A percentile compares a stretch with the other conserved stretches of the same genome.
Evolutionary conservation across 2,888 invertebrate genomes (phyloP).

Genomic region (Melangyna quadrimaculata): DNA sequence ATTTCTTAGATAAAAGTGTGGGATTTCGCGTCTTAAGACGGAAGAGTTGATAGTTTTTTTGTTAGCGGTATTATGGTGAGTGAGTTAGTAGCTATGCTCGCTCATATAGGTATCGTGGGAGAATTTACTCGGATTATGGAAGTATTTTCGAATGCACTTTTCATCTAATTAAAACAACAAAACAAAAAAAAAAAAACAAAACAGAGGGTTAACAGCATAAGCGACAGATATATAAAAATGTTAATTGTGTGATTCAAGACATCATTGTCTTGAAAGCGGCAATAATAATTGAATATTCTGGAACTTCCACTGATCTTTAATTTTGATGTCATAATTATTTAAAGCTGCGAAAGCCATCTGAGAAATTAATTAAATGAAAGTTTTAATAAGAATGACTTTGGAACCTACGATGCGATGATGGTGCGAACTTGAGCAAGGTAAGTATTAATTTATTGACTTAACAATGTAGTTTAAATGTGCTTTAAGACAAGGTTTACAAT

Average conservation of each 20-base stretch:
- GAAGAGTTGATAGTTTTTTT: neutral
- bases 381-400: conserved; percentile 18
- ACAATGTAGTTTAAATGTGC: neutral
- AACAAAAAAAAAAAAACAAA: no score
- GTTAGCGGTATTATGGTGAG: neutral
- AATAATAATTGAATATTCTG: neutral
- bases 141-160: conserved; percentile 27
- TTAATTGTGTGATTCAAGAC: conserved; percentile 44
- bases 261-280: neutral
- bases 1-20: conserved; percentile 20
- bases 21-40: neutral
- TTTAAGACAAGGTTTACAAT: neutral
- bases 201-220: conserved; percentile 24
- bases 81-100: neutral
- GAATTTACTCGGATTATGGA: conserved; percentile 15
- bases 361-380: conserved; percentile 50
- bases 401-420: conserved; percentile 26
- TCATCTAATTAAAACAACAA: conserved; percentile 33
- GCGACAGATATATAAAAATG: neutral
- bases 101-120: conserved; percentile 36
- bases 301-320: neutral
- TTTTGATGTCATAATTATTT: conserved; percentile 35
- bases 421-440: conserved; percentile 36
- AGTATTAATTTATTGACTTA: conserved; percentile 25
- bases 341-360: conserved; percentile 32